A percentile compares a stretch with the other conserved stretches of the same genome.
Evolutionary conservation across 2,888 invertebrate genomes (phyloP).

Genomic region (Nipponacmea schrenckii): DNA sequence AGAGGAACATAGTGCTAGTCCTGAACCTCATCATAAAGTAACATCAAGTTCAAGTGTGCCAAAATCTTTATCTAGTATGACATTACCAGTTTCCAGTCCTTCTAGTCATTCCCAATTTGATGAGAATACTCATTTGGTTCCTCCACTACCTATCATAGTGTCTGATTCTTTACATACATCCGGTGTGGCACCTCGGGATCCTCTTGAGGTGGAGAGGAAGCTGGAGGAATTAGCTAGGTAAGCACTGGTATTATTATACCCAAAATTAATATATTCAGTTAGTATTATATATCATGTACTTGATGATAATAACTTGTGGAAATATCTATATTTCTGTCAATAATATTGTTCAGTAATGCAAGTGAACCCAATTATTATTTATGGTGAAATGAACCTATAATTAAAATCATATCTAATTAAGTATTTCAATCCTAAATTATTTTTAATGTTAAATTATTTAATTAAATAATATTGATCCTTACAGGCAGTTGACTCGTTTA

Average conservation of each 20-base stretch:
- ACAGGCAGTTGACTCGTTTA: slow-evolving; percentile 61
- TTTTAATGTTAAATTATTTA: too few relatives aligned
- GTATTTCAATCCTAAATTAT: too few relatives aligned
- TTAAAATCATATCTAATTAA: too few relatives aligned
- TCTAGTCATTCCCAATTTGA: slow-evolving; percentile 65
- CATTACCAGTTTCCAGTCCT: slow-evolving; percentile 63
- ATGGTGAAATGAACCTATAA: too few relatives aligned
- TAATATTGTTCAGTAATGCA: too few relatives aligned
- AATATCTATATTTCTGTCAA: too few relatives aligned
- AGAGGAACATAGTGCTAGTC: slow-evolving; percentile 51
- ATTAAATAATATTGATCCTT: not conserved
- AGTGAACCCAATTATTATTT: too few relatives aligned
- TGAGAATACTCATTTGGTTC: slow-evolving; percentile 25
- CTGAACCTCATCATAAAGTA: slow-evolving; percentile 48
- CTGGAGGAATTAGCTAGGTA: slow-evolving; percentile 62
- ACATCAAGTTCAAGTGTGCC: slow-evolving; percentile 60
- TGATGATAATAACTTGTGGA: too few relatives aligned
- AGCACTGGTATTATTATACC: not conserved
- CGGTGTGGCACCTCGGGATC: slow-evolving; percentile 27
- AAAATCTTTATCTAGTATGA: slow-evolving; percentile 63
- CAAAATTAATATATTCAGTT: too few relatives aligned
- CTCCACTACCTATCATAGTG: slow-evolving; percentile 20
- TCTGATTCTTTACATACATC: slow-evolving; percentile 17
- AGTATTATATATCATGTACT: too few relatives aligned
- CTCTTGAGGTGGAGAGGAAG: slow-evolving; percentile 57